A percentile compares a stretch with the other conserved stretches of the same genome.
Evolutionary conservation across 2,888 invertebrate genomes (phyloP).

Genomic region (Leistus spinibarbis): DNA sequence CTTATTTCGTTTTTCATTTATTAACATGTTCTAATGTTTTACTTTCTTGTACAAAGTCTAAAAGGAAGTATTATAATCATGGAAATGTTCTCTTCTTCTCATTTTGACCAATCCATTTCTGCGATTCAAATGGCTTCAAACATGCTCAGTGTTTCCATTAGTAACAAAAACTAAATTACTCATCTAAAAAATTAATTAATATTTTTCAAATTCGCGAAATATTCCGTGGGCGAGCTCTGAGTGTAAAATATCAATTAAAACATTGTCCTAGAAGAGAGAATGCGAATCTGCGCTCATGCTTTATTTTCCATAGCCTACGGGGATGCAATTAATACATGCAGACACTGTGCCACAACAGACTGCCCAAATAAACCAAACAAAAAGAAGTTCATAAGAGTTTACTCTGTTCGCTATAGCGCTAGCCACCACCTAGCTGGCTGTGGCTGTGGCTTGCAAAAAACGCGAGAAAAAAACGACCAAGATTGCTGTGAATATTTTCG

Average conservation of each 20-base stretch:
- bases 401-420: conserved; percentile 44
- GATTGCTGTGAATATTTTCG: conserved; percentile 24
- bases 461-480: conserved; percentile 6
- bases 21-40: too few relatives aligned
- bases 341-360: conserved; percentile 47
- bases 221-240: neutral
- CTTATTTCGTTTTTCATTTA: too few relatives aligned
- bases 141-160: too few relatives aligned
- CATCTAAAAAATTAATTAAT: neutral
- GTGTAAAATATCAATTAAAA: neutral
- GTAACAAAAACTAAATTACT: too few relatives aligned
- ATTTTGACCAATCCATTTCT: too few relatives aligned
- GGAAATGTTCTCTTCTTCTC: too few relatives aligned
- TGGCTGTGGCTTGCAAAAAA: too few relatives aligned
- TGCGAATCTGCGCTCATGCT: conserved; percentile 5
- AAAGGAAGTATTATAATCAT: too few relatives aligned
- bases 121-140: too few relatives aligned
- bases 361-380: conserved; percentile 47
- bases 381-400: conserved; percentile 48
- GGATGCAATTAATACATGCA: conserved; percentile 58
- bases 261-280: too few relatives aligned
- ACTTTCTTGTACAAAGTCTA: too few relatives aligned
- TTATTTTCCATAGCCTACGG: conserved; percentile 49
- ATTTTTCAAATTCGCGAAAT: neutral
- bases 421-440: neutral